Evolutionary conservation across 2,888 invertebrate species (phyloP), one percentile per base, ranked within the genome.

Genomic region (Callyntrura sp.): DNA sequence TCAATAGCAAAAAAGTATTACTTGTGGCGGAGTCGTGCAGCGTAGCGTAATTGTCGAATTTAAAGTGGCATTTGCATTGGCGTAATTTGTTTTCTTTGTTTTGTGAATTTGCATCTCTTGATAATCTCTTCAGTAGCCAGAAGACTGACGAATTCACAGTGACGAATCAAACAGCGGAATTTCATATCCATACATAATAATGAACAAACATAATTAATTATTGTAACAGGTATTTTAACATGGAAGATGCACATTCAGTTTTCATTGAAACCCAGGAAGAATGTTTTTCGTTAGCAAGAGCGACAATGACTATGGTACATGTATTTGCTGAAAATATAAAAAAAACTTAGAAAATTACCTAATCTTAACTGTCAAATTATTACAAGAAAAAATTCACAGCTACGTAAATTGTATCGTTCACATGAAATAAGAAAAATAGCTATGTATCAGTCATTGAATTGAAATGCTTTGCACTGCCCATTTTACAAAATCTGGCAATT

Each of bases 361-460:
- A 65, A 25, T 12, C 25, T 25, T 62, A 25, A 62, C 8, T 28
- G 12, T 25, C 28, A 28, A n/a, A 28, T 28, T 28, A 17, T 23
- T 23, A 6, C 8, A 28, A 65, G 28, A 65, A 73, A 45, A n/a
- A 43, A 70, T 23, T 76, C 9, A 51, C n/a, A 20, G 12, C 23
- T 48, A 76, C 23, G 45, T 35, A 28, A 2, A 43, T 12, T 35
- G 35, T 35, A 35, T 3, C 17, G 17, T 23, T 23, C 8, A 28
- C 25, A 76, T 55, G 23, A 76, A 76, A 76, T 76, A 25, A 76
- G 51, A 76, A 76, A 76, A 76, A 76, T 76, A 76, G 51, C 76
- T 76, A 76, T 76, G 48, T 23, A 76, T 76, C 76, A 76, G 76
- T 76, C 76, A 76, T 76, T 76, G 28, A 76, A 76, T 76, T 76